phyloP scores from a whole-genome alignment of 2,888 invertebrate genomes.

The Quadroppia sp. region DNA sequence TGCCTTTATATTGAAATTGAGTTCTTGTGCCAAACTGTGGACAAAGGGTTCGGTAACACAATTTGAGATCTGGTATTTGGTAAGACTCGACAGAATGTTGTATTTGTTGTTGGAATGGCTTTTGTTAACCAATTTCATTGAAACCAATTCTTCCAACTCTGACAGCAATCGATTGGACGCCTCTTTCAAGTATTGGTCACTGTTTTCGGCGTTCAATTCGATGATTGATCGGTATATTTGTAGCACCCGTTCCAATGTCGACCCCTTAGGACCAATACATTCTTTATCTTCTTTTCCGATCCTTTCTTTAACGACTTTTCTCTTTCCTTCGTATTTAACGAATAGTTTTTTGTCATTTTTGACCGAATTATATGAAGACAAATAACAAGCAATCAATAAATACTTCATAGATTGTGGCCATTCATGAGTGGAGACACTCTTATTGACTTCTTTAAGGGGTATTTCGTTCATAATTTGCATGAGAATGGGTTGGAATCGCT shows the following conservation, averaged over 20 bases:
- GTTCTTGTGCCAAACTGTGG: neutral
- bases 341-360: constrained; percentile 82
- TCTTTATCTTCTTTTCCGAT: neutral
- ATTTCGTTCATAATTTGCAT: constrained; percentile 12
- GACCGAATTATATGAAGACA: constrained; percentile 86
- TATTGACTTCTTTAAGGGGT: neutral
- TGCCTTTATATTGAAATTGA: constrained; percentile 7
- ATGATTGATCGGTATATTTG: constrained; percentile 32
- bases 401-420: constrained; percentile 85
- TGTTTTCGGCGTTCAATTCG: constrained; percentile 11
- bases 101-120: neutral
- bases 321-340: constrained; percentile 59
- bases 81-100: constrained; percentile 28
- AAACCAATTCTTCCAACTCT: constrained; percentile 30
- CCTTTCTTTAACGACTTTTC: neutral
- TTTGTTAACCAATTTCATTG: neutral
- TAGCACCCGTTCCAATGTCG: constrained; percentile 31
- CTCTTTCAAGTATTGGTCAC: neutral
- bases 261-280: constrained; percentile 17
- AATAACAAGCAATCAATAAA: constrained; percentile 79
- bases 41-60: constrained; percentile 28
- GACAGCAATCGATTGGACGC: constrained; percentile 22
- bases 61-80: constrained; percentile 36
- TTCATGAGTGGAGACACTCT: constrained; percentile 48
- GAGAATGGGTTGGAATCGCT: neutral